Evolutionary conservation across 2,113 vertebrate species (phyloP), one percentile per base, ranked within the genome.

Genomic region (Nibea albiflora): DNA sequence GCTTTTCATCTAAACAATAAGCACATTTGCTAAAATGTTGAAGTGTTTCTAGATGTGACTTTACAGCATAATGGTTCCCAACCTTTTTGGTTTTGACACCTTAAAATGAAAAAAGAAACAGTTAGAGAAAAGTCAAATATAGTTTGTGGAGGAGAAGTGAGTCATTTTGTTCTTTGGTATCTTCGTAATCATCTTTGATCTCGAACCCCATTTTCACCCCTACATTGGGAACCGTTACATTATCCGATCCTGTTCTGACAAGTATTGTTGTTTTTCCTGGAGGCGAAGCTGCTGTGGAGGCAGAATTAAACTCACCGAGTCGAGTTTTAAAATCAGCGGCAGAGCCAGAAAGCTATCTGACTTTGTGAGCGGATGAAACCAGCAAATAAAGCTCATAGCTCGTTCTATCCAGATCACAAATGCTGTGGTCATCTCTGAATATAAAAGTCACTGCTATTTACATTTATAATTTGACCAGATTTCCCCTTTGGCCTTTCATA

Each of bases 321-420:
- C 57, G 39, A 78, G 28, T 61, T 60, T 39, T 15, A 47, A 68
- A 17, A 16, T 16, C 44, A 47, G 26, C 17, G 47, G 56, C 12
- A 52, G 69, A 65, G 67, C 17, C 19, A 49, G 2, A 64, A 56
- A 63, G 35, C 3, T 5, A 15, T 4, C 4, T 28, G n/a, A 53
- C 46, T 67, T n/a, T 58, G 22, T 16, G 22, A 52, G 14, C 11
- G 2, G 26, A 35, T 73, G 14, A 42, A 74, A 74, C 46, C 12
- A 42, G 50, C 66, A 52, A 47, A 80, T n/a, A n/a, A 58, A 70
- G 62, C 3, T 0, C 39, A 31, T 15, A 78, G 73, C 78, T 85
- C 60, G 22, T 84, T 80, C 16, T 26, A 80, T 89, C 63, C 78
- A 87, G 71, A 81, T 80, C 73, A 76, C 67, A 68, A 81, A 75